Evolutionary conservation across 1,140 invertebrate genomes (phyloP).

Genomic region (Chymomyza costata): DNA sequence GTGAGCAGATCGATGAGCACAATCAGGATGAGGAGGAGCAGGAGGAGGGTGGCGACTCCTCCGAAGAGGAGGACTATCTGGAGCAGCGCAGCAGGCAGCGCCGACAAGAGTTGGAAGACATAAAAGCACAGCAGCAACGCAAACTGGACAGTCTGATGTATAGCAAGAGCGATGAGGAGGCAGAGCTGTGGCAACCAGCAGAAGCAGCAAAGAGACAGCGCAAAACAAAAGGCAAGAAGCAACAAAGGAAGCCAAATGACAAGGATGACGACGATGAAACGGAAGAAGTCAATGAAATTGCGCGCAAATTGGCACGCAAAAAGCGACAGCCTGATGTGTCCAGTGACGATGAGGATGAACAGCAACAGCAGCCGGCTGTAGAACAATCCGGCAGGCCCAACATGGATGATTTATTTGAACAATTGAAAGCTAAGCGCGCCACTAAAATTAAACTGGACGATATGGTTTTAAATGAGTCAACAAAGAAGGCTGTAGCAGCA

Average conservation of each 20-base stretch:
- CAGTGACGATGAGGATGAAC: constrained; percentile 38
- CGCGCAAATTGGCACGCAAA: constrained; percentile 50
- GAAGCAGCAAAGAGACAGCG: constrained; percentile 28
- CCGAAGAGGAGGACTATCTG: constrained; percentile 57
- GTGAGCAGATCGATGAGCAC: constrained; percentile 61
- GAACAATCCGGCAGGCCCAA: constrained; percentile 28
- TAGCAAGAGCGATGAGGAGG: constrained; percentile 71
- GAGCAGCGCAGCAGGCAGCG: constrained; percentile 58
- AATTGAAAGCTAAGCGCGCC: constrained; percentile 65
- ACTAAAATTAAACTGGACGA: constrained; percentile 61
- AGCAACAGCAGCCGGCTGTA: constrained; percentile 1
- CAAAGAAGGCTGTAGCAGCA: constrained; percentile 12
- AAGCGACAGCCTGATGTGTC: constrained; percentile 45
- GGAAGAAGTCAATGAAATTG: constrained; percentile 51
- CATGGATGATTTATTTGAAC: constrained; percentile 65
- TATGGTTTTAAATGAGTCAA: constrained; percentile 56
- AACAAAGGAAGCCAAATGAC: constrained; percentile 18
- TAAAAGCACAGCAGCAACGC: constrained; percentile 44
- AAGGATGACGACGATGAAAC: constrained; percentile 18
- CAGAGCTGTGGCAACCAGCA: constrained; percentile 39
- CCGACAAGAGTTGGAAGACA: constrained; percentile 37
- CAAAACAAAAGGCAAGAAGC: constrained; percentile 23
- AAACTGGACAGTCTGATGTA: constrained; percentile 64
- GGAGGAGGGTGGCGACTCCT: constrained; percentile 5
- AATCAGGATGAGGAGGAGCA: constrained; percentile 19